Evolutionary conservation across 2,888 invertebrate genomes (phyloP).

Genomic region (Aphodius sticticus): DNA sequence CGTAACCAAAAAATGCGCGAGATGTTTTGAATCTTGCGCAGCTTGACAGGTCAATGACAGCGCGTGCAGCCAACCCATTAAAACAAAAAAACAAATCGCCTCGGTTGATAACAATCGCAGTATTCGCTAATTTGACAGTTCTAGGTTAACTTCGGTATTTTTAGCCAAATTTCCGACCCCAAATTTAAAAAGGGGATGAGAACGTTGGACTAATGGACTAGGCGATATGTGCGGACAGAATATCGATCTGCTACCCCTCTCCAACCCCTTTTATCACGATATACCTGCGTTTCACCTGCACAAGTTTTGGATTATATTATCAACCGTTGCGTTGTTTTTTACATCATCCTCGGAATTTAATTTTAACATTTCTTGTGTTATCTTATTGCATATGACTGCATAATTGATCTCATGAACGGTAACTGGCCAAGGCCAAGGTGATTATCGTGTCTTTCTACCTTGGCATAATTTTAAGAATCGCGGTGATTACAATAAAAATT

Average conservation of each 20-base stretch:
- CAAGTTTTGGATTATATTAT: not conserved
- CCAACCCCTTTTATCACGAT: not conserved
- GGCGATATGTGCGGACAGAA: not conserved
- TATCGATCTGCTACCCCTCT: not conserved
- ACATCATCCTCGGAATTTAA: not conserved
- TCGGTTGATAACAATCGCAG: not conserved
- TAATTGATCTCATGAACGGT: not conserved
- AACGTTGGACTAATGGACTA: not conserved
- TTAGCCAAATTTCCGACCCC: not conserved
- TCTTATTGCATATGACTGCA: too few relatives aligned
- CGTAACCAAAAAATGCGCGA: not conserved
- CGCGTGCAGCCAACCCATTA: not conserved
- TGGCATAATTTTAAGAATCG: not conserved
- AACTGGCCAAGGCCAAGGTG: not conserved
- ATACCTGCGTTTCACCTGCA: not conserved
- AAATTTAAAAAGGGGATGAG: not conserved
- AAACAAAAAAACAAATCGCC: not conserved
- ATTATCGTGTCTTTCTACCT: not conserved
- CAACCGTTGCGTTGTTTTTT: not conserved
- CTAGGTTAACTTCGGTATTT: not conserved
- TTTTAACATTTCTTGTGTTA: not conserved
- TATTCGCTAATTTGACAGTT: not conserved
- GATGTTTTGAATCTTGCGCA: not conserved
- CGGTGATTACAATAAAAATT: not conserved
- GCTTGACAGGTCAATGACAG: not conserved